These are phyloP conservation scores for Channa argus DNA, from an alignment of 2,113 vertebrate genomes.

Conservation along the genomic window DNA sequence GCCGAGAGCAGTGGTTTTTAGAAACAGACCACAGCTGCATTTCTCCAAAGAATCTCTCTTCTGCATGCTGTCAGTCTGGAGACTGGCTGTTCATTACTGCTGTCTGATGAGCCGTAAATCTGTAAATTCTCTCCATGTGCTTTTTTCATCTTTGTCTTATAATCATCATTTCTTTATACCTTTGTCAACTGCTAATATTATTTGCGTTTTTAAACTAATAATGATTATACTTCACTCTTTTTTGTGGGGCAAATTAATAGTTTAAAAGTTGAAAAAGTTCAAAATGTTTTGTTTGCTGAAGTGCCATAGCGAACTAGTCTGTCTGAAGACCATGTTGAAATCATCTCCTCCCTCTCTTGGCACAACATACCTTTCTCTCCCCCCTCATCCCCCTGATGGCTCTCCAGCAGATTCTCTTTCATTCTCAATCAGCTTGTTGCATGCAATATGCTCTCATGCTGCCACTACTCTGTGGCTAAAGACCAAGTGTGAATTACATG, in stretches of 20 bases:
- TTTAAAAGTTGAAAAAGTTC: constrained; percentile 1
- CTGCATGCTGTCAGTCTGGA: constrained; percentile 45
- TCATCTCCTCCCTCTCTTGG: constrained; percentile 39
- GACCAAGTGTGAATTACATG: constrained; percentile 51
- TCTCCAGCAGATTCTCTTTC: constrained; percentile 46
- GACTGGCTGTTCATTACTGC: constrained; percentile 48
- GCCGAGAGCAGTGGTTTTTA: constrained; percentile 45
- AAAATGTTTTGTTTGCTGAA: neutral
- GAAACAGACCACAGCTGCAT: constrained; percentile 51
- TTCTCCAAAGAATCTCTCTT: constrained; percentile 38
- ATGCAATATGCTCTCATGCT: constrained; percentile 37
- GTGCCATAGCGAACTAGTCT: constrained; percentile 43
- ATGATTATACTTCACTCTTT: constrained; percentile 20
- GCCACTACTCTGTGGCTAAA: constrained; percentile 24
- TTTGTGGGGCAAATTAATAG: neutral
- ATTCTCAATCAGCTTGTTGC: constrained; percentile 44
- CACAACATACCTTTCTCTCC: constrained; percentile 32
- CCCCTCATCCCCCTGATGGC: constrained; percentile 26
- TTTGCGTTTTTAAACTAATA: constrained; percentile 30
- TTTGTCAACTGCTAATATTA: constrained; percentile 27
- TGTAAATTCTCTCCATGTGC: constrained; percentile 22
- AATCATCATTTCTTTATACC: constrained; percentile 15
- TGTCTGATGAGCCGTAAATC: constrained; percentile 60
- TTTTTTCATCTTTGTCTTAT: constrained; percentile 32
- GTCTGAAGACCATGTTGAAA: constrained; percentile 29